Evolutionary conservation across 2,113 vertebrate species (phyloP), one percentile per base, ranked within the genome.

Genomic region (chimpanzee (Pan troglodytes)): DNA sequence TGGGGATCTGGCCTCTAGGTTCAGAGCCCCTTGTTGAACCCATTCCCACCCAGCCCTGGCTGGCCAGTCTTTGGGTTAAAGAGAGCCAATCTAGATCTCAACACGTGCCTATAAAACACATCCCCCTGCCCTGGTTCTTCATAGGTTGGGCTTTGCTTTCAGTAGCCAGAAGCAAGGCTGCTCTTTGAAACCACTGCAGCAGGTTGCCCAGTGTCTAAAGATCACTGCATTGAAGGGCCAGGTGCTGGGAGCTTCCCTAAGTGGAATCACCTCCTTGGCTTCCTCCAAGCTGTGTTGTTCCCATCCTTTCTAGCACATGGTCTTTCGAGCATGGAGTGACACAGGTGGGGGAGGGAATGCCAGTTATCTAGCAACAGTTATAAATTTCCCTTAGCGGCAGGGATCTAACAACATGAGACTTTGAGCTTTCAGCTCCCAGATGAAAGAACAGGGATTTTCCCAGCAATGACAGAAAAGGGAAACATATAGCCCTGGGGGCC

Each of bases 361-460:
- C 82, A 73, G 73, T 93, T 93, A 76, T 61, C 92, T 55, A 38
- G 93, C 52, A 85, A 43, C 48, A 50, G 45, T 95, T 93, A 70
- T 87, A 89, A 88, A 93, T 96, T 96, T 85, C 35, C 45, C 59
- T 87, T 67, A 55, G 80, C 20, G 76, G n/a, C 4, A 55, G 93
- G 90, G 88, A 93, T 98, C 68, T 59, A 61, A 95, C 70, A 79
- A 83, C 83, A 35, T 55, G n/a, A 80, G 92, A 90, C 96, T 95
- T 94, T 88, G 95, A 94, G 82, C 85, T 88, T 35, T 35, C 72
- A n/a, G 52, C 68, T 93, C 73, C 8, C 68, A 88, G 95, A 88
- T 88, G 73, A 93, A 97, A 97, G 93, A 96, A 80, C 92, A 96
- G 67, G 78, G 92, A 91, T 94, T 96, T 96, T 93, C 94, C 68